Conservation (phyloP, 2,113 vertebrate species). For the Capreolus pygargus region DNA sequence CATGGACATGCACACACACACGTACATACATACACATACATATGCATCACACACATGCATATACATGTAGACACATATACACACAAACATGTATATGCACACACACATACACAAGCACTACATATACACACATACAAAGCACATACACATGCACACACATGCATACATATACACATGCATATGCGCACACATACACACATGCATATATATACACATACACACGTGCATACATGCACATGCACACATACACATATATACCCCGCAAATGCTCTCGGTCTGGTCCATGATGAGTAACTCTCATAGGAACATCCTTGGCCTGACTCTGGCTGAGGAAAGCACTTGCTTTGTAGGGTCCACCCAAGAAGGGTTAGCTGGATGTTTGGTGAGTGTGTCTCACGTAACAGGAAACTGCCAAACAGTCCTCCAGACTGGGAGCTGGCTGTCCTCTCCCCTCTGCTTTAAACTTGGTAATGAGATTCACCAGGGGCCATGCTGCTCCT, state of each 20-base stretch:
- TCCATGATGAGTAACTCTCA: not conserved
- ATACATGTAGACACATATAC: not conserved
- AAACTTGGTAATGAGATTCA: not conserved
- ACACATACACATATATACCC: not conserved
- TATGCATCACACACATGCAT: not conserved
- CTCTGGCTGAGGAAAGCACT: not conserved
- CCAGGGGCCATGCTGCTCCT: not conserved
- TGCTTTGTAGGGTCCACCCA: not conserved
- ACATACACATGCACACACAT: fast-evolving
- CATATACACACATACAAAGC: not conserved
- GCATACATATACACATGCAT: not conserved
- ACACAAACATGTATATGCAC: fast-evolving
- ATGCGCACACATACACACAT: not conserved
- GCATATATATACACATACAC: too few species aligned
- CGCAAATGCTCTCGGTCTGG: not conserved
- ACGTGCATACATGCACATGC: not conserved
- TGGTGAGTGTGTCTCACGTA: not conserved
- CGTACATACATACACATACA: not conserved
- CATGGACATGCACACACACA: not conserved
- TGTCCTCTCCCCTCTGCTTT: not conserved
- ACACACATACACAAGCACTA: not conserved
- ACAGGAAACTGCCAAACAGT: not conserved
- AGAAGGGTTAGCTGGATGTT: not conserved
- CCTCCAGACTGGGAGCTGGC: not conserved
- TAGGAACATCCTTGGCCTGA: not conserved